phyloP scores from a whole-genome alignment of 2,797 vertebrate genomes.

The Scolopax rusticola region DNA sequence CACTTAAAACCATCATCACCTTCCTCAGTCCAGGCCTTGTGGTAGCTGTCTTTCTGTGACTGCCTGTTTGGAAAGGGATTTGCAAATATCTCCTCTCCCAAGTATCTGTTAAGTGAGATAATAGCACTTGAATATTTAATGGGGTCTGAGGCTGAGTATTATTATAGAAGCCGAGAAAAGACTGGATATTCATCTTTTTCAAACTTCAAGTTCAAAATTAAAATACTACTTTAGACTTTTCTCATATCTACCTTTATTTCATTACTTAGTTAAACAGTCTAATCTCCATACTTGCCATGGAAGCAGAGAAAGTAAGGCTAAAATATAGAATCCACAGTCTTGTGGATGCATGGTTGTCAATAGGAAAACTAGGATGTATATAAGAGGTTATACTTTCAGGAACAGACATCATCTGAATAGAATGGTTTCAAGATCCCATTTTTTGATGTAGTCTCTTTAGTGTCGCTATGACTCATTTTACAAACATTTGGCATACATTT shows the following conservation, averaged over 20 bases:
- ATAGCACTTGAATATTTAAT: conserved; percentile 12
- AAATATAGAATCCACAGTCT: background rate
- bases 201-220: background rate
- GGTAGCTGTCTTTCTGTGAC: background rate
- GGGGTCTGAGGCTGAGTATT: background rate
- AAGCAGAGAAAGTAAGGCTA: background rate
- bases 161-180: background rate
- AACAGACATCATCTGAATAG: background rate
- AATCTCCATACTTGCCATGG: background rate
- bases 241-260: background rate
- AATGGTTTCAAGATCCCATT: conserved; percentile 7
- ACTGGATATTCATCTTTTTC: background rate
- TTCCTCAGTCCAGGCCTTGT: background rate
- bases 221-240: background rate
- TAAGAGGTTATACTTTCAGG: background rate
- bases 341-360: background rate
- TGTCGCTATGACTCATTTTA: conserved; percentile 30
- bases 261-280: background rate
- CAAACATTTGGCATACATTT: background rate
- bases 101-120: conserved; percentile 21
- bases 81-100: background rate
- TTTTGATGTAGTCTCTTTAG: background rate
- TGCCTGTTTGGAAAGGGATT: conserved; percentile 1
- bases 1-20: conserved; percentile 3
- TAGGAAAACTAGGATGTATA: background rate